phyloP scores from a whole-genome alignment of 2,888 invertebrate species.

The Idaea dimidiata region DNA sequence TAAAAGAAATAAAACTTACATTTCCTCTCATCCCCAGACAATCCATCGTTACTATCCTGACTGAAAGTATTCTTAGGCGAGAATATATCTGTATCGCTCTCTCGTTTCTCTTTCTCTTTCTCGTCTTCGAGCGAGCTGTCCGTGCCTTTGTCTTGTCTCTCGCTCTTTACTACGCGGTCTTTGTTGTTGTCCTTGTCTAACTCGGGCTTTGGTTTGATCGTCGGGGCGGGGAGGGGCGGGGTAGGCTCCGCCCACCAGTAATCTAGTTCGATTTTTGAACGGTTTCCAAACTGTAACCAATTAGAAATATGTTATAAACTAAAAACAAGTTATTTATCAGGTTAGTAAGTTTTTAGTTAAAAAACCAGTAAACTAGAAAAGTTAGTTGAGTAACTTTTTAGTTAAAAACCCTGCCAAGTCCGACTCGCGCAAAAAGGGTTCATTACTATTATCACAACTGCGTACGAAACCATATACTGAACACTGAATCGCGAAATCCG shows the following conservation, averaged over 20 bases:
- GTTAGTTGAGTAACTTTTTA: too few species aligned
- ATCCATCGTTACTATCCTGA: conserved; percentile 72
- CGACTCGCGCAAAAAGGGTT: too few species aligned
- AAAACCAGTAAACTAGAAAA: too few species aligned
- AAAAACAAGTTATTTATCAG: background rate
- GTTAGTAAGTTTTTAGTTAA: too few species aligned
- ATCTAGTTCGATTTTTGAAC: conserved; percentile 87
- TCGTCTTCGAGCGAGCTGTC: conserved; percentile 60
- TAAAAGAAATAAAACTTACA: conserved; percentile 46
- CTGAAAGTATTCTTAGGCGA: conserved; percentile 66
- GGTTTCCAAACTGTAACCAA: conserved; percentile 85
- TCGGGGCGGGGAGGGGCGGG: conserved; percentile 52
- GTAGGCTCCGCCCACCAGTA: conserved; percentile 88
- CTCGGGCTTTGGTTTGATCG: conserved; percentile 31
- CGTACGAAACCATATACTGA: too few species aligned
- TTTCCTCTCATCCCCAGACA: conserved; percentile 72
- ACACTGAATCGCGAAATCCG: too few species aligned
- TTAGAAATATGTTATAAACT: too few species aligned
- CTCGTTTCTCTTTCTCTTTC: conserved; percentile 36
- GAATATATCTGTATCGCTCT: conserved; percentile 61
- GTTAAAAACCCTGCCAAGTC: too few species aligned
- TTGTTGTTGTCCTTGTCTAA: conserved; percentile 29
- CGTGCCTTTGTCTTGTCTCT: conserved; percentile 34
- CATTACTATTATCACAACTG: too few species aligned
- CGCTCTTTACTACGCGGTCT: conserved; percentile 4